A percentile compares a stretch with the other conserved stretches of the same genome.
phyloP scores from a whole-genome alignment of 2,113 vertebrate species.

The Seriola aureovittata region DNA sequence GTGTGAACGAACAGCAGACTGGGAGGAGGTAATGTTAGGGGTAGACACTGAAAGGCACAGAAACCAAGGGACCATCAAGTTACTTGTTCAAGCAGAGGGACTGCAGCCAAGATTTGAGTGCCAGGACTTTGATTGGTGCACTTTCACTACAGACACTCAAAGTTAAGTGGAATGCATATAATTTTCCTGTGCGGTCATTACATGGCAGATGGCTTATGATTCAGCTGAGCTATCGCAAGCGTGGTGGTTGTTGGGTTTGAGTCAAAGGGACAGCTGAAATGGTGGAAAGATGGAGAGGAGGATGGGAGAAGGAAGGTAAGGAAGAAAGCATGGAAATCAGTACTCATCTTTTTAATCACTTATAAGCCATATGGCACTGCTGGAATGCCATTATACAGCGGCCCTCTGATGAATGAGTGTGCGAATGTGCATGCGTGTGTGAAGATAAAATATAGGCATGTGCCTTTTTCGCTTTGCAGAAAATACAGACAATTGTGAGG shows the following conservation, averaged over 20 bases:
- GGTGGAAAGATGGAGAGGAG: slow-evolving; percentile 30
- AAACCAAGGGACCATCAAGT: slow-evolving; percentile 72
- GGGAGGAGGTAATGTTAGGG: slow-evolving; percentile 12
- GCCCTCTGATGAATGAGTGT: slow-evolving; percentile 17
- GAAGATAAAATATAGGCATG: neutral
- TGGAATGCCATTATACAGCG: slow-evolving; percentile 24
- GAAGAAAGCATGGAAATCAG: slow-evolving; percentile 10
- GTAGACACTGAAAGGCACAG: slow-evolving; percentile 26
- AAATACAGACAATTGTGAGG: neutral
- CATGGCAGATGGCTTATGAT: slow-evolving; percentile 62
- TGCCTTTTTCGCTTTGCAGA: neutral
- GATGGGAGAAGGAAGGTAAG: neutral
- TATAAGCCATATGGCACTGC: slow-evolving; percentile 12
- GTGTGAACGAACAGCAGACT: slow-evolving; percentile 22
- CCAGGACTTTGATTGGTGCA: slow-evolving; percentile 55
- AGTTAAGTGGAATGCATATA: slow-evolving; percentile 43
- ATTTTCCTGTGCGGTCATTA: slow-evolving; percentile 58
- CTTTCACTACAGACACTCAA: slow-evolving; percentile 37
- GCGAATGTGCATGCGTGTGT: neutral
- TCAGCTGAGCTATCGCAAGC: slow-evolving; percentile 34
- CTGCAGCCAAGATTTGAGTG: slow-evolving; percentile 42
- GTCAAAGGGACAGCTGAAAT: neutral
- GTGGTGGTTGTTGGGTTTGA: slow-evolving; percentile 20
- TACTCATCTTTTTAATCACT: slow-evolving; percentile 31
- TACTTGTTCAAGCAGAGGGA: slow-evolving; percentile 35